Percentiles rank a stretch among this genome's conserved stretches.
Evolutionary conservation across 2,113 vertebrate genomes (phyloP).

Genomic region (Halcyon malimbica): DNA sequence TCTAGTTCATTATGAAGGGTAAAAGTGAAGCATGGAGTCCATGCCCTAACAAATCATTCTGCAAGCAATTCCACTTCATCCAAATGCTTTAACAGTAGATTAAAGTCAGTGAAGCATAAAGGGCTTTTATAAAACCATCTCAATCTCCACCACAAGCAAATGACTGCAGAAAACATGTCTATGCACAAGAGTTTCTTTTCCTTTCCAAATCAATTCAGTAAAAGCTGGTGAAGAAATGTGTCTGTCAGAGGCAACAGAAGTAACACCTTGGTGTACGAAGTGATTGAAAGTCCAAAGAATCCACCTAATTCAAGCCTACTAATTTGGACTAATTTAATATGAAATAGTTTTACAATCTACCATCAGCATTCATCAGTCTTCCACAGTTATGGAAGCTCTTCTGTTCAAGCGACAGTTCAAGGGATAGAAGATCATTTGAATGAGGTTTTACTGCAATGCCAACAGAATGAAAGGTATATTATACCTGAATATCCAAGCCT

Average conservation of each 20-base stretch:
- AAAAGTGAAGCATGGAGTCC: slow-evolving; percentile 21
- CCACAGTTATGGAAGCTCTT: not conserved
- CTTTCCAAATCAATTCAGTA: not conserved
- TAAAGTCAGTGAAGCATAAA: not conserved
- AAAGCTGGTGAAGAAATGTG: not conserved
- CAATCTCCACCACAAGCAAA: not conserved
- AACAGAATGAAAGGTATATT: not conserved
- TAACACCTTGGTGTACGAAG: not conserved
- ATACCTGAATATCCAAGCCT: not conserved
- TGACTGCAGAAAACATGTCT: not conserved
- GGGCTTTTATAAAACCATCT: not conserved
- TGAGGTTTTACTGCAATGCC: not conserved
- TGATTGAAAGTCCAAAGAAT: not conserved
- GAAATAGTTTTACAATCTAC: not conserved
- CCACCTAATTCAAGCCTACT: not conserved
- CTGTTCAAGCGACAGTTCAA: not conserved
- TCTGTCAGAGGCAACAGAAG: not conserved
- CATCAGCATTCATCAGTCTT: not conserved
- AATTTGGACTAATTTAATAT: not conserved
- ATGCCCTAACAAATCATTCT: slow-evolving; percentile 23
- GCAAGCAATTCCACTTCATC: not conserved
- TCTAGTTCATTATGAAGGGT: not conserved
- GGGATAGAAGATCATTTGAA: not conserved
- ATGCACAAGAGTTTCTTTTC: not conserved
- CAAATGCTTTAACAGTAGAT: not conserved